Evolutionary conservation across 1,140 invertebrate species (phyloP).

Genomic region (Calosoma granatense): DNA sequence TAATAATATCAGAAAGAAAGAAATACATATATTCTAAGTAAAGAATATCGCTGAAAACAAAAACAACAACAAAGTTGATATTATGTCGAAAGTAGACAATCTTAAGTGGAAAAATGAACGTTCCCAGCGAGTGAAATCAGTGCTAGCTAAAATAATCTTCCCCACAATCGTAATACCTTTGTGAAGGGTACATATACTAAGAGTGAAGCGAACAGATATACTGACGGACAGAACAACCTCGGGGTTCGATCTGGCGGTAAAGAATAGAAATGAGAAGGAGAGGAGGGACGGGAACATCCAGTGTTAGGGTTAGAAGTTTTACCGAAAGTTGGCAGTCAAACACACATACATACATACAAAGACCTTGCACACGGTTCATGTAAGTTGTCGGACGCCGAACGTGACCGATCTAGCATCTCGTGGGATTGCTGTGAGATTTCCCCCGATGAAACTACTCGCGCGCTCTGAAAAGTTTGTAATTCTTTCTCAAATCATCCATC

Average conservation of each 20-base stretch:
- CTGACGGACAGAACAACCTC: neutral
- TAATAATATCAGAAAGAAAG: too few species aligned
- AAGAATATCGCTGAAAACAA: too few species aligned
- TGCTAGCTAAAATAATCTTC: too few species aligned
- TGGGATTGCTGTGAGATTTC: constrained; percentile 33
- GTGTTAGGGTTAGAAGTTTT: neutral
- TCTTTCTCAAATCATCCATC: constrained; percentile 35
- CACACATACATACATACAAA: neutral
- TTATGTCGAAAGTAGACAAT: too few species aligned
- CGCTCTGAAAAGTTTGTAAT: constrained; percentile 36
- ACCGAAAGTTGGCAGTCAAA: neutral
- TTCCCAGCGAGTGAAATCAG: too few species aligned
- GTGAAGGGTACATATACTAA: too few species aligned
- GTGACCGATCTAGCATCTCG: constrained; percentile 35
- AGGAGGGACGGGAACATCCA: too few species aligned
- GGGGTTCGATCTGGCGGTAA: neutral
- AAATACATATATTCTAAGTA: too few species aligned
- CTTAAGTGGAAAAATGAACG: too few species aligned
- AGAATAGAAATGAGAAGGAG: too few species aligned
- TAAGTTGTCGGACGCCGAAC: constrained; percentile 14
- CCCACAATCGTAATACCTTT: too few species aligned
- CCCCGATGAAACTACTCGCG: constrained; percentile 34
- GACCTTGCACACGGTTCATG: neutral
- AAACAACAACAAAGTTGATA: too few species aligned
- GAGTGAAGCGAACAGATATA: neutral